Percentiles rank a stretch among this genome's conserved stretches.
These are phyloP conservation scores for Gisinianus flammeolus DNA, from an alignment of 2,888 invertebrate genomes.

Conservation along the genomic window DNA sequence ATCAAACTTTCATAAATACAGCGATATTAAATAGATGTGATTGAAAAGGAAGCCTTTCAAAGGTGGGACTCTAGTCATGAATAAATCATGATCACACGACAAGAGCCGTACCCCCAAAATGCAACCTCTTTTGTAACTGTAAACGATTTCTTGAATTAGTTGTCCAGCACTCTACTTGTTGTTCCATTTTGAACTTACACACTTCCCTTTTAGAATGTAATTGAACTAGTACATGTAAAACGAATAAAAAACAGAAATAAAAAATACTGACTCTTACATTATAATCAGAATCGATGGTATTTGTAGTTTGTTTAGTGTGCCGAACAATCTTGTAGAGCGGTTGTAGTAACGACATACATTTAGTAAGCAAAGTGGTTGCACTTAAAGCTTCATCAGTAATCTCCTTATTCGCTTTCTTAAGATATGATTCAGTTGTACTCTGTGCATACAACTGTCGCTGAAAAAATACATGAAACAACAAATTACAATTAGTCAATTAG, in stretches of 20 bases:
- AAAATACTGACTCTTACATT: slow-evolving; percentile 33
- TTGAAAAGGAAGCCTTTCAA: slow-evolving; percentile 46
- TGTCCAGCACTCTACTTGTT: not conserved
- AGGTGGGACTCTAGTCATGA: slow-evolving; percentile 58
- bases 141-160: not conserved
- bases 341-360: slow-evolving; percentile 33
- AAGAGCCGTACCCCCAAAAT: slow-evolving; percentile 43
- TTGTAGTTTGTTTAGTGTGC: slow-evolving; percentile 39
- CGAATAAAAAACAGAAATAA: too few relatives aligned
- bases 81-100: slow-evolving; percentile 37
- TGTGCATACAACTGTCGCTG: slow-evolving; percentile 19
- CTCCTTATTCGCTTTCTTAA: slow-evolving; percentile 10
- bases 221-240: not conserved
- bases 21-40: not conserved
- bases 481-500: not conserved
- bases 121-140: slow-evolving; percentile 16
- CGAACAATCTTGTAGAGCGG: slow-evolving; percentile 36
- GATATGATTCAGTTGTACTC: slow-evolving; percentile 18
- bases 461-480: not conserved
- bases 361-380: slow-evolving; percentile 15
- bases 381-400: slow-evolving; percentile 24
- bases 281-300: slow-evolving; percentile 35
- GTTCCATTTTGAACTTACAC: too few relatives aligned
- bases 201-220: not conserved
- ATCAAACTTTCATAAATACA: too few relatives aligned